Evolutionary conservation across 2,797 vertebrate species (phyloP).

Genomic region (Sciaenops ocellatus): DNA sequence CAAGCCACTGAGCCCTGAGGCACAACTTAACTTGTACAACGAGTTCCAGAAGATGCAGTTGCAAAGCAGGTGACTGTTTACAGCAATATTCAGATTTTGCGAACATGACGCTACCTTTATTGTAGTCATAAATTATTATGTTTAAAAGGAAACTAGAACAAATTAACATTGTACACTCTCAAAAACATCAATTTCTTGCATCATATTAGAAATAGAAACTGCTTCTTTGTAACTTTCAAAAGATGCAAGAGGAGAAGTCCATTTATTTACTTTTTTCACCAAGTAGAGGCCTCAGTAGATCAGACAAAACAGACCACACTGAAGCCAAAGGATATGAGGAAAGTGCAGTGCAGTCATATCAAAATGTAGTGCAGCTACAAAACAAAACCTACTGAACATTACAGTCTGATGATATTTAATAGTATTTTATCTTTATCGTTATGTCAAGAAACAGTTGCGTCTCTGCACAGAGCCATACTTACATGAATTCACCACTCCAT

Average conservation of each 20-base stretch:
- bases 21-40: slow-evolving; percentile 54
- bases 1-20: slow-evolving; percentile 59
- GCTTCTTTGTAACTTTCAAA: not conserved
- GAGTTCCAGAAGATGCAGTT: slow-evolving; percentile 70
- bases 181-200: not conserved
- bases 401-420: not conserved
- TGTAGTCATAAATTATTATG: not conserved
- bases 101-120: not conserved
- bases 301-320: slow-evolving; percentile 20
- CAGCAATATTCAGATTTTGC: slow-evolving; percentile 3
- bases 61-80: slow-evolving; percentile 76
- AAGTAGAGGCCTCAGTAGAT: slow-evolving; percentile 1
- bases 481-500: slow-evolving; percentile 48
- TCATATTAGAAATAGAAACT: slow-evolving; percentile 2
- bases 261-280: slow-evolving; percentile 2
- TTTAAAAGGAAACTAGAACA: slow-evolving; percentile 5
- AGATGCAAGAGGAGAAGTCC: not conserved
- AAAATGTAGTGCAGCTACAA: not conserved
- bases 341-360: slow-evolving; percentile 12
- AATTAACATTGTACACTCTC: not conserved
- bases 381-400: slow-evolving; percentile 1
- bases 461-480: not conserved
- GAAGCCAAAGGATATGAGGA: slow-evolving; percentile 17
- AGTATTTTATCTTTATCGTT: not conserved
- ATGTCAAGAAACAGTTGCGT: slow-evolving; percentile 12